Percentiles rank a stretch among this genome's conserved stretches.
Conservation (phyloP, 30 jellyfish, hydroid and myxozoan species). For the Hydractinia echinata region DNA sequence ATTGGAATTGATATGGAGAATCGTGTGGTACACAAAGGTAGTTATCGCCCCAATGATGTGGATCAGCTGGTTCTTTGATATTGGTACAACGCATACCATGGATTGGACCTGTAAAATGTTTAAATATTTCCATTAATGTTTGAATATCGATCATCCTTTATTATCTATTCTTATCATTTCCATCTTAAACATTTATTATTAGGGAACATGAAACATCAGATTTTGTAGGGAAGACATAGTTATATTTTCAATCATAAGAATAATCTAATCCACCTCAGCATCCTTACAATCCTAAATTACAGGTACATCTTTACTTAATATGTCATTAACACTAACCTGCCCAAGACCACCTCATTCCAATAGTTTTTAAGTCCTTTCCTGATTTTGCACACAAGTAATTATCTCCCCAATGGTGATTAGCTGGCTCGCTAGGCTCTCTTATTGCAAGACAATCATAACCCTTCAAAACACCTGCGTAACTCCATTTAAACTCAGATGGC, state of each 20-base stretch:
- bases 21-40: constrained; percentile 10
- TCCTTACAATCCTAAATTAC: too few species aligned
- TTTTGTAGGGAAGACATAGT: too few species aligned
- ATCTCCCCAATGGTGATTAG: neutral
- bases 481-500: constrained; percentile 12
- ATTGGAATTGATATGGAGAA: constrained; percentile 12
- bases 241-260: too few species aligned
- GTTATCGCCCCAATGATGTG: constrained; percentile 23
- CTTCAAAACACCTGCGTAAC: neutral
- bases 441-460: neutral
- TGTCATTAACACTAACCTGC: neutral
- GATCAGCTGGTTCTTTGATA: constrained; percentile 16
- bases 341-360: neutral
- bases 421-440: neutral
- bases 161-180: too few species aligned
- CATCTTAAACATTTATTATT: too few species aligned
- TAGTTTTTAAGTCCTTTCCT: neutral
- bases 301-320: neutral
- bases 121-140: too few species aligned
- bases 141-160: too few species aligned
- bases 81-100: neutral
- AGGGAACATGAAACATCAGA: too few species aligned
- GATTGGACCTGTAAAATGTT: neutral
- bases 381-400: constrained; percentile 11
- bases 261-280: too few species aligned